A percentile compares a stretch with the other conserved stretches of the same genome.
Evolutionary conservation across 2,113 vertebrate species (phyloP).

Genomic region (Phylloscopus trochiloides): DNA sequence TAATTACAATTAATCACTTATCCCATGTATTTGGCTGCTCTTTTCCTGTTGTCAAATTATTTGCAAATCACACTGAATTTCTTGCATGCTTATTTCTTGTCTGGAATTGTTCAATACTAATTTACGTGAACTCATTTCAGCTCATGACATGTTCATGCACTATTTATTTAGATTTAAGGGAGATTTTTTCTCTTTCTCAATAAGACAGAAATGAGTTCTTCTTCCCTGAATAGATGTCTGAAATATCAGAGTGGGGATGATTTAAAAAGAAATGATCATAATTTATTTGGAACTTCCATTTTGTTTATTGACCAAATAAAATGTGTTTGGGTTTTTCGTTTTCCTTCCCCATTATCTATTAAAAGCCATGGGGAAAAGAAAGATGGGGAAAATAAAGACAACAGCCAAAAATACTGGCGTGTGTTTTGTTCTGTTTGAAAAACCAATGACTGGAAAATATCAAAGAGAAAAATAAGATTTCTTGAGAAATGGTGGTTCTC

Average conservation of each 20-base stretch:
- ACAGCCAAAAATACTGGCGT: neutral
- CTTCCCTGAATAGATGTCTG: neutral
- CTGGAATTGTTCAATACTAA: neutral
- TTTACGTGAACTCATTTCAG: neutral
- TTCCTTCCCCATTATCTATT: neutral
- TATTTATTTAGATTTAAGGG: neutral
- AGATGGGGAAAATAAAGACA: neutral
- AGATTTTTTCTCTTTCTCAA: neutral
- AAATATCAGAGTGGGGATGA: neutral
- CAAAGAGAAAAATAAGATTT: neutral
- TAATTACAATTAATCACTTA: slow-evolving; percentile 10
- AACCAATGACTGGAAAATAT: neutral
- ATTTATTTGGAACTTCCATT: neutral
- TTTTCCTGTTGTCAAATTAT: neutral
- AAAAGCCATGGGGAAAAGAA: neutral
- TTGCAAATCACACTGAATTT: slow-evolving; percentile 15
- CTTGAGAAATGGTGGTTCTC: neutral
- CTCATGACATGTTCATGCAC: neutral
- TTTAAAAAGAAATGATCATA: neutral
- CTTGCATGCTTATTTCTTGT: slow-evolving; percentile 16
- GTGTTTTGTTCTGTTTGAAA: neutral
- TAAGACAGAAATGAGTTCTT: neutral
- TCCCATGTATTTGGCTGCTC: neutral
- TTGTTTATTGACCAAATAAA: neutral
- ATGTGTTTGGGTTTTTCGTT: neutral